phyloP scores from a whole-genome alignment of 1,140 invertebrate genomes.

The Drosophila obscura region DNA sequence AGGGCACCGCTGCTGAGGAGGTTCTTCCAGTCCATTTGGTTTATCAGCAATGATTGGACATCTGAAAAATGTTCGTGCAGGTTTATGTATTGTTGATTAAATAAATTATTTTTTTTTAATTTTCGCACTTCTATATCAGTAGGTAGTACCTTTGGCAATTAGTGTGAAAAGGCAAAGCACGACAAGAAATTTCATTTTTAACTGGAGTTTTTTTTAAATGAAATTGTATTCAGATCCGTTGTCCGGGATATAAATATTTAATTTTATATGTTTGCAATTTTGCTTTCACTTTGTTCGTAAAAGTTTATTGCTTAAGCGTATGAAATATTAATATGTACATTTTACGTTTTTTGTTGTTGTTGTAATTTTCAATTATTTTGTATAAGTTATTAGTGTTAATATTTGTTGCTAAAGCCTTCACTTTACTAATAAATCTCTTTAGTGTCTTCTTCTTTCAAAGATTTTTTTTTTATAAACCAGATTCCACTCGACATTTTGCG shows the following conservation, averaged over 20 bases:
- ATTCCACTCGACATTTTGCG: slow-evolving; percentile 29
- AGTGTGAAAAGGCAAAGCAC: slow-evolving; percentile 56
- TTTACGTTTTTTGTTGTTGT: slow-evolving; percentile 11
- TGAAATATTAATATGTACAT: neutral
- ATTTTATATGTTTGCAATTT: slow-evolving; percentile 1
- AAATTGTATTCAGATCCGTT: neutral
- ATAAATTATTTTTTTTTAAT: slow-evolving; percentile 6
- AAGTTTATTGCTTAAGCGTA: too few relatives aligned
- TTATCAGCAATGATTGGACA: slow-evolving; percentile 60
- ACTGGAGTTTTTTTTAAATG: slow-evolving; percentile 9
- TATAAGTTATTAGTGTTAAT: neutral
- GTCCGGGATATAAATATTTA: neutral
- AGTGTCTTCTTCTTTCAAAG: slow-evolving; percentile 31
- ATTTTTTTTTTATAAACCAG: slow-evolving; percentile 22
- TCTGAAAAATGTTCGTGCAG: slow-evolving; percentile 50
- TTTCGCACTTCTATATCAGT: neutral
- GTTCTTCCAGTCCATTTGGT: slow-evolving; percentile 80
- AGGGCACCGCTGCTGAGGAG: slow-evolving; percentile 71
- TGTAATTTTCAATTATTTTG: neutral
- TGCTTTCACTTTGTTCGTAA: neutral
- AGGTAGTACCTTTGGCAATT: slow-evolving; percentile 61
- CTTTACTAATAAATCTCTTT: slow-evolving; percentile 8
- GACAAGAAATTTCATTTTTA: slow-evolving; percentile 63
- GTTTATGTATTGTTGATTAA: slow-evolving; percentile 2
- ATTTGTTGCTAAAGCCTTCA: slow-evolving; percentile 7